These are phyloP conservation scores for Thripadectes ignobilis DNA, from an alignment of 2,797 vertebrate species.

Conservation along the genomic window DNA sequence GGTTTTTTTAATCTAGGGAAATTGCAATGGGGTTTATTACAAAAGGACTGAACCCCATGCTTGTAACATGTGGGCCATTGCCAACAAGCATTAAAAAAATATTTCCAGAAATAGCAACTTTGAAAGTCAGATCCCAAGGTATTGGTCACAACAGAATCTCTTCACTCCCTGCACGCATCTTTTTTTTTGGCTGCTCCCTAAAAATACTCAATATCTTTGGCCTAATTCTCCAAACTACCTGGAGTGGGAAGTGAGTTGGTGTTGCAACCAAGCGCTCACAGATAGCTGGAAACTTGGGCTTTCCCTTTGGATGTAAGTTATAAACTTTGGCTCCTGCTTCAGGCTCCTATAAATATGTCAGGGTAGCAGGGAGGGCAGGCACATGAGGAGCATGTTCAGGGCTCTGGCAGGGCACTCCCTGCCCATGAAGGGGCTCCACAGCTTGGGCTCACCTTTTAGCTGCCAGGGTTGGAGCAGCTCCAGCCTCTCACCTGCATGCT, in stretches of 20 bases:
- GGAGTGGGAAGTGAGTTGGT: neutral
- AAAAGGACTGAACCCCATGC: rapidly evolving
- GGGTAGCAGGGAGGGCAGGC: neutral
- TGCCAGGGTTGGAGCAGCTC: neutral
- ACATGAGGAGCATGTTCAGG: neutral
- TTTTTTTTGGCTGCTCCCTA: neutral
- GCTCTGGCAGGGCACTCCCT: neutral
- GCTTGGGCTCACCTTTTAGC: neutral
- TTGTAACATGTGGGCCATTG: neutral
- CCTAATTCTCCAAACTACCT: neutral
- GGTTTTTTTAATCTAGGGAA: neutral
- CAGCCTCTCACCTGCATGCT: rapidly evolving
- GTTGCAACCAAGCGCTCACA: neutral
- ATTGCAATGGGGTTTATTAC: neutral
- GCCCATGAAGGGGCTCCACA: rapidly evolving
- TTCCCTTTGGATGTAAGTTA: neutral
- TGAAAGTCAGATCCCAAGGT: neutral
- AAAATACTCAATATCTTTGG: neutral
- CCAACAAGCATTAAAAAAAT: neutral
- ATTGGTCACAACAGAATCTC: neutral
- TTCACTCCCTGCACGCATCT: neutral
- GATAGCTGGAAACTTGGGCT: neutral
- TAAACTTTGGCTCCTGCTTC: neutral
- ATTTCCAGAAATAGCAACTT: neutral
- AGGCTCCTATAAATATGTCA: neutral